Evolutionary conservation across 2,113 vertebrate species (phyloP).

Genomic region (Apeltes quadracus): DNA sequence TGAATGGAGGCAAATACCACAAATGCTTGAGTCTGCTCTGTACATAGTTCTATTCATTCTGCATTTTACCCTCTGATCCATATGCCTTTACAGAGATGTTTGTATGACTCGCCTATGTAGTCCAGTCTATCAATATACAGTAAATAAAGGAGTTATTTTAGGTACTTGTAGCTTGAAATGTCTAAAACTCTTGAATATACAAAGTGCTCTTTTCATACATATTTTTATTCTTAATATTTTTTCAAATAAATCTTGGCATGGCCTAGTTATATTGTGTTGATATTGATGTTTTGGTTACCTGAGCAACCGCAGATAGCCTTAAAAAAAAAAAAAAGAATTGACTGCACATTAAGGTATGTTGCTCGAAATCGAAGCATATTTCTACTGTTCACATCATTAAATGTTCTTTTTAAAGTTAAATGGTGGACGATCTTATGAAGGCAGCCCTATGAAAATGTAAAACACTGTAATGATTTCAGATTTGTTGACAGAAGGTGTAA

Average conservation of each 20-base stretch:
- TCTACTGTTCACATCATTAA: neutral
- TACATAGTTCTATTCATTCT: constrained; percentile 43
- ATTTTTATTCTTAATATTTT: constrained; percentile 63
- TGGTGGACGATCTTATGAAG: too few species aligned
- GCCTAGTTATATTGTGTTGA: neutral
- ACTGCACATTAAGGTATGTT: neutral
- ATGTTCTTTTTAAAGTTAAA: too few species aligned
- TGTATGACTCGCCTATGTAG: constrained; percentile 25
- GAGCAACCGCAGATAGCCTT: neutral
- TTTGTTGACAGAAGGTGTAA: too few species aligned
- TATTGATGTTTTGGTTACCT: neutral
- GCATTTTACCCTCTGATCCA: neutral
- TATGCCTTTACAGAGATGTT: constrained; percentile 57
- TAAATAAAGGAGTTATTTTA: constrained; percentile 36
- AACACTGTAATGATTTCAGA: too few species aligned
- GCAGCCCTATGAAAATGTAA: too few species aligned
- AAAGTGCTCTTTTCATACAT: constrained; percentile 20
- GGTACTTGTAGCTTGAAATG: constrained; percentile 46
- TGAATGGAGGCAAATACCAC: neutral
- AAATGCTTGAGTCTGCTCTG: constrained; percentile 19
- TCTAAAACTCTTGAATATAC: constrained; percentile 20
- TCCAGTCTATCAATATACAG: constrained; percentile 22
- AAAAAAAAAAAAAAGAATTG: neutral
- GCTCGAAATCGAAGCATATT: neutral
- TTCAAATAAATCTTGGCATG: constrained; percentile 51